These are phyloP conservation scores for Dromas ardeola DNA, from an alignment of 2,113 vertebrate species.

Conservation along the genomic window DNA sequence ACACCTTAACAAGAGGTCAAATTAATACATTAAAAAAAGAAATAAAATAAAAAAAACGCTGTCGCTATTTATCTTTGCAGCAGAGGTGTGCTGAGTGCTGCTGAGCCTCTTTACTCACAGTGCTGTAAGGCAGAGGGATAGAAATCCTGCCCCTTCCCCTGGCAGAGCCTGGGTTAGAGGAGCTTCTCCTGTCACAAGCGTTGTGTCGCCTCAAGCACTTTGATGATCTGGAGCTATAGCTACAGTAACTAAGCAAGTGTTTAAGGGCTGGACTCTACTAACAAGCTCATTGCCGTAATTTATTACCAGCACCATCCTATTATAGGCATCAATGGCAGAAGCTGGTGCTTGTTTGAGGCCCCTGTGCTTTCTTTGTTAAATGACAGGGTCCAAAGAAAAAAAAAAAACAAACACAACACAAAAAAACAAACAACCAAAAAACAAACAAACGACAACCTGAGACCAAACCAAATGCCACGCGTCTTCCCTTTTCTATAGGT, in stretches of 20 bases:
- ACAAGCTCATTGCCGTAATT: constrained; percentile 36
- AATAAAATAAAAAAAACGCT: background rate
- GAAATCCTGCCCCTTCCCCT: background rate
- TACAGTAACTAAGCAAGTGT: constrained; percentile 21
- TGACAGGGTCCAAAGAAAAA: background rate
- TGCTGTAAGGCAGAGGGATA: background rate
- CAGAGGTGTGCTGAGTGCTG: background rate
- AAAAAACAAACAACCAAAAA: no score
- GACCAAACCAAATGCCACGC: background rate
- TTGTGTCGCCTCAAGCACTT: background rate
- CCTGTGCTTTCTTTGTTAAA: background rate
- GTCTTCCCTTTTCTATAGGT: background rate
- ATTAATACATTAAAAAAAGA: background rate
- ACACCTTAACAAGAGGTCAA: background rate
- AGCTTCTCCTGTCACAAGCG: background rate
- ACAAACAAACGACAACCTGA: no score
- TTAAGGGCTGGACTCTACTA: constrained; percentile 33
- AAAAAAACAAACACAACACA: no score
- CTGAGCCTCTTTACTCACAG: background rate
- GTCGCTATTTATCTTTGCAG: background rate
- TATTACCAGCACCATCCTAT: constrained; percentile 49
- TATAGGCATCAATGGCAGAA: constrained; percentile 17
- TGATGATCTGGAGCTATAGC: constrained; percentile 35
- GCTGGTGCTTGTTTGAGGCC: constrained; percentile 16
- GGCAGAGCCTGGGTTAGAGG: background rate